Percentiles rank a stretch among this genome's conserved stretches.
Conservation (phyloP, 2,113 vertebrate species). For the Scomber colias region DNA sequence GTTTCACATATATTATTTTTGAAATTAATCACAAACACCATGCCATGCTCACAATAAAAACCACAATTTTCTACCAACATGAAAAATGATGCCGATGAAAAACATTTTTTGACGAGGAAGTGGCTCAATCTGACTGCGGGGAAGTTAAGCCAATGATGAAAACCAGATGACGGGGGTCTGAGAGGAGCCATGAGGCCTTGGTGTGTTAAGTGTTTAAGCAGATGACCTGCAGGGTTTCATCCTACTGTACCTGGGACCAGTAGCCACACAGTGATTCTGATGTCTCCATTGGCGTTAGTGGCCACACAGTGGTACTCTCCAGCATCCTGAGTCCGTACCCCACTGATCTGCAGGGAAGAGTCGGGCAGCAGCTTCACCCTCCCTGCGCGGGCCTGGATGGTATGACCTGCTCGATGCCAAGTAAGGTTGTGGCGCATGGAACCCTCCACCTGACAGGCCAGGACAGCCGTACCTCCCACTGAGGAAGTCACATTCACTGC, state of each 20-base stretch:
- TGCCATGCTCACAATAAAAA: constrained; percentile 28
- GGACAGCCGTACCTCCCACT: constrained; percentile 82
- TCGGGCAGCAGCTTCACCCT: constrained; percentile 83
- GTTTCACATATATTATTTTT: constrained; percentile 49
- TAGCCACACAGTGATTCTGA: constrained; percentile 87
- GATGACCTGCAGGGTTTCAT: constrained; percentile 51
- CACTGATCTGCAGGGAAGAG: constrained; percentile 85
- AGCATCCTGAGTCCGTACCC: constrained; percentile 73
- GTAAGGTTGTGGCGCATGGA: constrained; percentile 90
- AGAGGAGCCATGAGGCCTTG: constrained; percentile 48
- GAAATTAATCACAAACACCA: constrained; percentile 47
- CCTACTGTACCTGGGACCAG: constrained; percentile 86
- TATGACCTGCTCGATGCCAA: constrained; percentile 85
- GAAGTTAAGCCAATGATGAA: constrained; percentile 71
- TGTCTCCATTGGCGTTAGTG: constrained; percentile 80
- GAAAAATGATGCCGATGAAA: constrained; percentile 44
- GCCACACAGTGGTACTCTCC: constrained; percentile 89
- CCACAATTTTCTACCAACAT: constrained; percentile 55
- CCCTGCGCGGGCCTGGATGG: constrained; percentile 36
- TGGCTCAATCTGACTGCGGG: constrained; percentile 55
- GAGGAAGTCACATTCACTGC: constrained; percentile 87
- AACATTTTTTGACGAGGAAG: constrained; percentile 66
- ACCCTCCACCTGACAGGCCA: constrained; percentile 87
- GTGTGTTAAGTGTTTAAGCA: constrained; percentile 68
- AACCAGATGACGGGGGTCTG: constrained; percentile 75